Conservation (phyloP, 2,797 vertebrate genomes). For the Selene dorsalis region DNA sequence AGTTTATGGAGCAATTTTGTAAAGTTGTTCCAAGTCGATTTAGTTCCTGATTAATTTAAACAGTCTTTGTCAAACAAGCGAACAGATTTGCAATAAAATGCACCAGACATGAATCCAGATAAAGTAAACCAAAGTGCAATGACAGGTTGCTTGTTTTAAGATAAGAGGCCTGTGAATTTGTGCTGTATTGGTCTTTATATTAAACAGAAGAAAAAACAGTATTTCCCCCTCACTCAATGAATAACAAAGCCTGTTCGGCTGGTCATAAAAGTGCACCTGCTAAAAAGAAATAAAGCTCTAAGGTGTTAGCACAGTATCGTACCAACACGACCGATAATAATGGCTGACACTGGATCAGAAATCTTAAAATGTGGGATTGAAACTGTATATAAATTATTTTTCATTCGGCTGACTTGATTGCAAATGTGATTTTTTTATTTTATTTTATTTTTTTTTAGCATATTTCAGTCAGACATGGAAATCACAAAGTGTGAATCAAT, state of each 20-base stretch:
- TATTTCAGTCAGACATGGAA: not conserved
- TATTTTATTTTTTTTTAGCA: too few species aligned
- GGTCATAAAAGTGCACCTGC: slow-evolving; percentile 4
- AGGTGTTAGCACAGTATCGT: not conserved
- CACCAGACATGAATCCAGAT: slow-evolving; percentile 23
- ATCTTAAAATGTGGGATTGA: not conserved
- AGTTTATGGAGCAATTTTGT: slow-evolving; percentile 28
- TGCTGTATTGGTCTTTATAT: not conserved
- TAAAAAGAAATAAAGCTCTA: not conserved
- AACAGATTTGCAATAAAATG: slow-evolving; percentile 43
- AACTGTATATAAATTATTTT: not conserved
- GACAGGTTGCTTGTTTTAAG: slow-evolving; percentile 19
- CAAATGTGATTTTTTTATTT: too few species aligned
- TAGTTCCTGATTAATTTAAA: slow-evolving; percentile 24
- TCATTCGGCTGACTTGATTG: not conserved
- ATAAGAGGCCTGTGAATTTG: slow-evolving; percentile 22
- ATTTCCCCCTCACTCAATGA: not conserved
- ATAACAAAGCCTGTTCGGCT: not conserved
- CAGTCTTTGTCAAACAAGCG: slow-evolving; percentile 18
- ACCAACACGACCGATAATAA: not conserved
- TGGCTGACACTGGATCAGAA: not conserved
- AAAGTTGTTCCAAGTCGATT: slow-evolving; percentile 29
- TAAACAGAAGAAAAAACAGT: not conserved
- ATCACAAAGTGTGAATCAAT: not conserved
- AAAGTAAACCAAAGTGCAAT: slow-evolving; percentile 10